Percentiles rank a stretch among this genome's conserved stretches.
Evolutionary conservation across 2,797 vertebrate species (phyloP).

Genomic region (Neoniphon sammara): DNA sequence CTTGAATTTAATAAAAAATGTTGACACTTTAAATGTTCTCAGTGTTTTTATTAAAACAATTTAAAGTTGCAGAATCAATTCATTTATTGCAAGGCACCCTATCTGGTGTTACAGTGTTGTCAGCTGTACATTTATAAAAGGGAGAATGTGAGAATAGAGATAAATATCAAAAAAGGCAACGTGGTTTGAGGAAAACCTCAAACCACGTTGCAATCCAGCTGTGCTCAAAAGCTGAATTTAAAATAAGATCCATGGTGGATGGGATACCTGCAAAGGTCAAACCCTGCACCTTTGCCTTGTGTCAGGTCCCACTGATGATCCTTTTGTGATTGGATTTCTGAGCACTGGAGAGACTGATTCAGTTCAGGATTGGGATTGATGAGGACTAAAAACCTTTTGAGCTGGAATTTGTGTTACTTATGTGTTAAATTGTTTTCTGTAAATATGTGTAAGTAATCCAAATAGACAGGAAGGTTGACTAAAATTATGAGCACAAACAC

Average conservation of each 20-base stretch:
- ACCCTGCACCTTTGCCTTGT: slow-evolving; percentile 21
- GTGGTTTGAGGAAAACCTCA: not conserved
- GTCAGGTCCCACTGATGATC: not conserved
- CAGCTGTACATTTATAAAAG: not conserved
- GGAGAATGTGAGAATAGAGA: not conserved
- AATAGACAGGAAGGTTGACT: too few species aligned
- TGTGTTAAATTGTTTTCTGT: too few species aligned
- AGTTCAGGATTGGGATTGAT: slow-evolving; percentile 20
- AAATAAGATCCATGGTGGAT: not conserved
- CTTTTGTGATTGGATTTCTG: slow-evolving; percentile 36
- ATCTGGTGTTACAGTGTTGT: not conserved
- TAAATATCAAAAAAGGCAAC: too few species aligned
- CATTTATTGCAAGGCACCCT: not conserved
- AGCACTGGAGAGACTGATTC: slow-evolving; percentile 21
- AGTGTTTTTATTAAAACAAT: too few species aligned
- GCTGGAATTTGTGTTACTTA: too few species aligned
- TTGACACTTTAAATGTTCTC: too few species aligned
- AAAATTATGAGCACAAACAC: too few species aligned
- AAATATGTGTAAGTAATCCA: too few species aligned
- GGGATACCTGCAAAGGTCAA: slow-evolving; percentile 11
- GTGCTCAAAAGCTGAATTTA: slow-evolving; percentile 31
- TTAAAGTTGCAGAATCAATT: too few species aligned
- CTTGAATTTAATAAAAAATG: too few species aligned
- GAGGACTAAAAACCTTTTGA: too few species aligned
- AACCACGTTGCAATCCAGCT: not conserved